Conservation (phyloP, 2,113 vertebrate species). For the Chionodraco myersi region DNA sequence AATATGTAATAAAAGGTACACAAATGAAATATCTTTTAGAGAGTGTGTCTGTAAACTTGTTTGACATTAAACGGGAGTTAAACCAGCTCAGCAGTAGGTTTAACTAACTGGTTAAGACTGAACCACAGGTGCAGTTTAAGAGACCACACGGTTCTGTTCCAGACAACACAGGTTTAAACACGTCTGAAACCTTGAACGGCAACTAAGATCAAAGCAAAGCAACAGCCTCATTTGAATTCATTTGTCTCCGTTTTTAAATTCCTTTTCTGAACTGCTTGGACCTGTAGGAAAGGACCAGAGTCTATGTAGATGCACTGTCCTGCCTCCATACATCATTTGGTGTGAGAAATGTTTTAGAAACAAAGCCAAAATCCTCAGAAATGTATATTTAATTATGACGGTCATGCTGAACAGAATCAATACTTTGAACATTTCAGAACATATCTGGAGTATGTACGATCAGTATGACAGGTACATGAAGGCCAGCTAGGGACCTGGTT, state of each 20-base stretch:
- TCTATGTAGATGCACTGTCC: no score
- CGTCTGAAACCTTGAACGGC: neutral
- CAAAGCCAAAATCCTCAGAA: slow-evolving; percentile 35
- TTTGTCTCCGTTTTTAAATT: neutral
- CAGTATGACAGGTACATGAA: slow-evolving; percentile 20
- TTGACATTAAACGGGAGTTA: neutral
- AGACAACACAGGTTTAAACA: neutral
- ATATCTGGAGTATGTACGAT: slow-evolving; percentile 26
- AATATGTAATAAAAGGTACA: no score
- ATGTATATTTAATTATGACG: slow-evolving; percentile 59
- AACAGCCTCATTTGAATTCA: neutral
- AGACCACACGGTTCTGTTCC: neutral
- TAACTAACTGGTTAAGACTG: neutral
- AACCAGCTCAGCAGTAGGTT: neutral
- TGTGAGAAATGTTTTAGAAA: slow-evolving; percentile 14
- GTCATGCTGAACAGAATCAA: slow-evolving; percentile 41
- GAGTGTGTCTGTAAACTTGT: neutral
- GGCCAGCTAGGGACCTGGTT: slow-evolving; percentile 37
- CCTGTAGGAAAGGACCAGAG: neutral
- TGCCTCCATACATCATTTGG: neutral
- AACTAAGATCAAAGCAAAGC: neutral
- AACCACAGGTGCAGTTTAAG: neutral
- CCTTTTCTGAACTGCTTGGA: neutral
- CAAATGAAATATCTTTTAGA: no score
- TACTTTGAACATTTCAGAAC: slow-evolving; percentile 31